Conservation (phyloP, 2,113 vertebrate species). For the Macaca mulatta region DNA sequence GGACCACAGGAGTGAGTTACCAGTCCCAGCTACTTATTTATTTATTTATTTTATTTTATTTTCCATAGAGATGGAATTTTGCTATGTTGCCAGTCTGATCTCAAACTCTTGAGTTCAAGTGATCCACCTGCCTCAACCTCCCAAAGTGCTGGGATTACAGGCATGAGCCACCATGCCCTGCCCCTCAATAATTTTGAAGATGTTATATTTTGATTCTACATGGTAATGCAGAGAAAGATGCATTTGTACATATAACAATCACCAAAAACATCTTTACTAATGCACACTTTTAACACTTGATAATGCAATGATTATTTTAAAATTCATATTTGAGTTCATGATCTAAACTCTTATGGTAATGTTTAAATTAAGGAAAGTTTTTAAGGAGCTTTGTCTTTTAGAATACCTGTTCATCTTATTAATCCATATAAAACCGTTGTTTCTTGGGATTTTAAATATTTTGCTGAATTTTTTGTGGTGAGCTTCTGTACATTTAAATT, state of each 20-base stretch:
- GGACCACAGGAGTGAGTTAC: no score
- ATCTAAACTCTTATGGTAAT: not conserved
- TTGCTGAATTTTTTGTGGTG: not conserved
- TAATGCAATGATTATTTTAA: not conserved
- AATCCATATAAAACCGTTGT: not conserved
- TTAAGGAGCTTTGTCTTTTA: not conserved
- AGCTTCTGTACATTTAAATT: not conserved
- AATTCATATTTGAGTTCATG: not conserved
- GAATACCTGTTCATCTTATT: not conserved
- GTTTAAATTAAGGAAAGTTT: not conserved
- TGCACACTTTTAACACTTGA: not conserved
- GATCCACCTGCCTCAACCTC: no score
- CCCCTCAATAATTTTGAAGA: not conserved
- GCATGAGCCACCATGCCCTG: no score
- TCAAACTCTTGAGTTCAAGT: no score
- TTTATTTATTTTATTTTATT: no score
- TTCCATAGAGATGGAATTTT: no score
- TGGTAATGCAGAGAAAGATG: not conserved
- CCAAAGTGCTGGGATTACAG: no score
- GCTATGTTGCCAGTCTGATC: no score
- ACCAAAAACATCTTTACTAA: not conserved
- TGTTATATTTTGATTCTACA: not conserved
- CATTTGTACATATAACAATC: not conserved
- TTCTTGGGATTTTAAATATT: not conserved
- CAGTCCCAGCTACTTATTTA: no score